phyloP scores from a whole-genome alignment of 2,113 vertebrate genomes.

The Apus apus region DNA sequence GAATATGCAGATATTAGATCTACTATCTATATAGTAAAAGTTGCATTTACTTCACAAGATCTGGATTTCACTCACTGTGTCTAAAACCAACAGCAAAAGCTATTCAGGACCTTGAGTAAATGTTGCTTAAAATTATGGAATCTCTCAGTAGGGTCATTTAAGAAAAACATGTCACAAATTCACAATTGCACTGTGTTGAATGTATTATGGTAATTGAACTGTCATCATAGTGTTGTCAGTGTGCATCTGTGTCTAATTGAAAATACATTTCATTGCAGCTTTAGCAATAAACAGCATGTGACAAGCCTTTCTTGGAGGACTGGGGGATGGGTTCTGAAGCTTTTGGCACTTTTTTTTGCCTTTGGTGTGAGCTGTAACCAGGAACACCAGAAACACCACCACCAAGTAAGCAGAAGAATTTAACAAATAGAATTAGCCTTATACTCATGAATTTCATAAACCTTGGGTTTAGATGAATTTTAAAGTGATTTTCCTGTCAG shows the following conservation, averaged over 20 bases:
- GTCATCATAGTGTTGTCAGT: constrained; percentile 3
- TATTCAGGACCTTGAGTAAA: not conserved
- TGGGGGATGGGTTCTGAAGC: not conserved
- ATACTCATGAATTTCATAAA: not conserved
- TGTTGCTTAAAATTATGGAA: not conserved
- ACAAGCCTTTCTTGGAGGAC: not conserved
- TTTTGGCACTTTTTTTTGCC: not conserved
- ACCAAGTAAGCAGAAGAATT: not conserved
- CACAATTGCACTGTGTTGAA: not conserved
- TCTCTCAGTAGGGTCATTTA: not conserved
- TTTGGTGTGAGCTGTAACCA: not conserved
- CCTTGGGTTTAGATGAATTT: not conserved
- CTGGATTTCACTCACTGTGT: not conserved
- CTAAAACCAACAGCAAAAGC: not conserved
- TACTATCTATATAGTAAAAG: not conserved
- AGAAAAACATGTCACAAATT: not conserved
- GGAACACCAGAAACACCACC: not conserved
- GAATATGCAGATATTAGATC: not conserved
- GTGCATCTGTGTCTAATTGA: constrained; percentile 34
- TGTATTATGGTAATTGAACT: constrained; percentile 15
- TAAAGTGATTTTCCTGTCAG: not conserved
- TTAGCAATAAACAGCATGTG: not conserved
- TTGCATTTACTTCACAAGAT: not conserved
- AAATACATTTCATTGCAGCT: not conserved
- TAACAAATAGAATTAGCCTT: not conserved